phyloP scores from a whole-genome alignment of 2,797 vertebrate genomes.

The Meda fulgida region DNA sequence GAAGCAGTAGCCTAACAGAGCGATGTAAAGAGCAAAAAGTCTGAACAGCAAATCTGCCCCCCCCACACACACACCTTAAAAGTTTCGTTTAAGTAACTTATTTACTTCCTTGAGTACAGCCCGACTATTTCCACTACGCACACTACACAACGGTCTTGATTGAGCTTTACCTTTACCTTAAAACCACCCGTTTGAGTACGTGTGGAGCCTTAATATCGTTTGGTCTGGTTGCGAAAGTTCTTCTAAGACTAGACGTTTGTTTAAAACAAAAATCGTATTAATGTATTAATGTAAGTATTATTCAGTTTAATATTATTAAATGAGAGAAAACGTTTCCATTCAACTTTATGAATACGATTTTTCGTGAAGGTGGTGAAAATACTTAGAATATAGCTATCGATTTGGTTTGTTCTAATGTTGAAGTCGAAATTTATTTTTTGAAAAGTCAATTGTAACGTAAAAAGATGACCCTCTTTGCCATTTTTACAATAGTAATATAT shows the following conservation, averaged over 20 bases:
- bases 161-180: slow-evolving; percentile 73
- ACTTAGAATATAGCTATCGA: not conserved
- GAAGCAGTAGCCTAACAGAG: not conserved
- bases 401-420: not conserved
- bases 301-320: not conserved
- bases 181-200: slow-evolving; percentile 66
- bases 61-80: not conserved
- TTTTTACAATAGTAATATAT: not conserved
- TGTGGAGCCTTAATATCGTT: slow-evolving; percentile 16
- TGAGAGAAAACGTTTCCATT: not conserved
- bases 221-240: not conserved
- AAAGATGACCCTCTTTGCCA: not conserved
- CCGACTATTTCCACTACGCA: slow-evolving; percentile 58
- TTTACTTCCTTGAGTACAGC: slow-evolving; percentile 70
- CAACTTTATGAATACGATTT: not conserved
- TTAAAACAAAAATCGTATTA: not conserved
- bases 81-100: slow-evolving; percentile 38
- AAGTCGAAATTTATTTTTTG: too few species aligned
- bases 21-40: not conserved
- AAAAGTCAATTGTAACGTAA: not conserved
- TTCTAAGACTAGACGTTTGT: not conserved
- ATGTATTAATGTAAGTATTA: not conserved
- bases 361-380: not conserved
- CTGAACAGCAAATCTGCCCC: not conserved
- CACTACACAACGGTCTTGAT: slow-evolving; percentile 64